Percentiles rank a stretch among this genome's conserved stretches.
Evolutionary conservation across 2,888 invertebrate species (phyloP).

Genomic region (Leptarthrus brevirostris): DNA sequence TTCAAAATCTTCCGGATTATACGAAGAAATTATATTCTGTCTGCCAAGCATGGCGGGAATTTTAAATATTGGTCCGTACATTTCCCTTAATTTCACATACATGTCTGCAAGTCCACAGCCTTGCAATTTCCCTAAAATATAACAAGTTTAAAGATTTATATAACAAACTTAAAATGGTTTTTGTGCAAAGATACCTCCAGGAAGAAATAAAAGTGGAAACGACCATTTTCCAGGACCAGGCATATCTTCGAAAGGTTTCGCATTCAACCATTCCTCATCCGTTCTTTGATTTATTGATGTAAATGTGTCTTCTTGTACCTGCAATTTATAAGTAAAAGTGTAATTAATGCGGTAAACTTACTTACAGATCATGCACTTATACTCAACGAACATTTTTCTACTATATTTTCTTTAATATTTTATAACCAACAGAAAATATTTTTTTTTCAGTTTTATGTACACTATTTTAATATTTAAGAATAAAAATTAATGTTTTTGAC

Average conservation of each 20-base stretch:
- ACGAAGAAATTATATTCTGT: constrained; percentile 18
- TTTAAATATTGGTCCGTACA: constrained; percentile 44
- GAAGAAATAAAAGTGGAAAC: constrained; percentile 59
- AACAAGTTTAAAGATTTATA: background rate
- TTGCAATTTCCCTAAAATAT: constrained; percentile 53
- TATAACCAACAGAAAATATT: no score
- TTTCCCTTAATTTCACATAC: background rate
- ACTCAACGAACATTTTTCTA: no score
- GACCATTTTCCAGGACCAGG: constrained; percentile 60
- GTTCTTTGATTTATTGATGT: background rate
- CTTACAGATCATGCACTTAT: no score
- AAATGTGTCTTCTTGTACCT: constrained; percentile 5
- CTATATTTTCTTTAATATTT: no score
- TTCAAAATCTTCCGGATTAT: constrained; percentile 40
- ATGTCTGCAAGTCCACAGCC: constrained; percentile 17
- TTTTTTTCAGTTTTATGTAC: no score
- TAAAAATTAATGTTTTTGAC: no score
- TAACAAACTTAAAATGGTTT: background rate
- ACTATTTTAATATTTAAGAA: no score
- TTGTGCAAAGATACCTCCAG: constrained; percentile 58
- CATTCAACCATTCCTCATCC: constrained; percentile 52
- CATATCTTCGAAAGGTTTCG: constrained; percentile 58
- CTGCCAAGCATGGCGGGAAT: constrained; percentile 31
- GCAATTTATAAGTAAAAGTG: no score
- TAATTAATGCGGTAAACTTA: no score